phyloP scores from a whole-genome alignment of 2,888 invertebrate species.

The Dioctria linearis region DNA sequence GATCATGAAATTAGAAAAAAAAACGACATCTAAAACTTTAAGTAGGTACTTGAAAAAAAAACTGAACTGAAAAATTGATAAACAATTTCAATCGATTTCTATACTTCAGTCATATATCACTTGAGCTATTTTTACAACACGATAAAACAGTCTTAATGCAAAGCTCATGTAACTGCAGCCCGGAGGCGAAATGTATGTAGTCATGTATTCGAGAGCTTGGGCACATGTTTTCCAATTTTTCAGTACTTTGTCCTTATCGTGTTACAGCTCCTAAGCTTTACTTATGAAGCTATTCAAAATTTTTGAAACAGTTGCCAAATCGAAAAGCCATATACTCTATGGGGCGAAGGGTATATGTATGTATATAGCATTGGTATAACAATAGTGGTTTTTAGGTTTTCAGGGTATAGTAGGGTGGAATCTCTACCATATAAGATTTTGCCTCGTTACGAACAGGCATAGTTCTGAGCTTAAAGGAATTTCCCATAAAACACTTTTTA shows the following conservation, averaged over 20 bases:
- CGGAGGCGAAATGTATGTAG: not conserved
- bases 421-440: slow-evolving; percentile 4
- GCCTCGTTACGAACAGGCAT: slow-evolving; percentile 19
- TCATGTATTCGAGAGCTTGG: slow-evolving; percentile 9
- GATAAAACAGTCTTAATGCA: slow-evolving; percentile 22
- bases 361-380: not conserved
- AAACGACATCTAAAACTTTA: no score
- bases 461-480: slow-evolving; percentile 28
- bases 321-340: slow-evolving; percentile 28
- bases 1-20: no score
- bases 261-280: slow-evolving; percentile 29
- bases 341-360: not conserved
- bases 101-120: slow-evolving; percentile 10
- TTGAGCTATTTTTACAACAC: slow-evolving; percentile 34
- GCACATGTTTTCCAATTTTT: slow-evolving; percentile 13
- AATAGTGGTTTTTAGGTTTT: not conserved
- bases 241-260: not conserved
- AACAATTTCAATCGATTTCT: no score
- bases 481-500: slow-evolving; percentile 37
- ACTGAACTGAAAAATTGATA: no score
- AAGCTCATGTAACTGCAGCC: slow-evolving; percentile 18
- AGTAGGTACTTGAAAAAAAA: no score
- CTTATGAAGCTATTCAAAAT: slow-evolving; percentile 37
- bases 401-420: not conserved
- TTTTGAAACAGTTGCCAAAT: slow-evolving; percentile 45